Percentiles rank a stretch among this genome's conserved stretches.
These are phyloP conservation scores for Bruchidius siliquastri DNA, from an alignment of 2,888 invertebrate species.

Conservation along the genomic window DNA sequence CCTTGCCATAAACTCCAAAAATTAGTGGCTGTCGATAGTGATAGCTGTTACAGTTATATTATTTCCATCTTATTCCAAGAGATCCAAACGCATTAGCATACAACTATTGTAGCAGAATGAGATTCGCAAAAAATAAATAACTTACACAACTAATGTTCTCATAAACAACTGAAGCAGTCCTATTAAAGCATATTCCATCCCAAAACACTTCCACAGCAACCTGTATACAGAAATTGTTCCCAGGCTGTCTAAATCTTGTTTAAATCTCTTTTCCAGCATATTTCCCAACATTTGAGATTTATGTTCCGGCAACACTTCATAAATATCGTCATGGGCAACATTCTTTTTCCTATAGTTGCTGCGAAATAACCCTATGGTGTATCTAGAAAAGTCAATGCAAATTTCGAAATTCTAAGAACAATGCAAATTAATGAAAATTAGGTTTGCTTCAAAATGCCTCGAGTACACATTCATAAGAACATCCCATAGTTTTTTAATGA, in stretches of 20 bases:
- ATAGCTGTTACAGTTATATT: no score
- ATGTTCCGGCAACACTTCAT: conserved; percentile 49
- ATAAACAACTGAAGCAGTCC: conserved; percentile 25
- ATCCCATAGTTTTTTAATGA: no score
- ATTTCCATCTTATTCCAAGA: no score
- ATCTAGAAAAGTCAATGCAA: conserved; percentile 47
- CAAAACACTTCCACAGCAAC: conserved; percentile 29
- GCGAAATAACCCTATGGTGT: conserved; percentile 59
- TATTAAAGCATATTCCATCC: conserved; percentile 24
- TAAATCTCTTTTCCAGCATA: conserved; percentile 34
- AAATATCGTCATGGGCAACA: conserved; percentile 58
- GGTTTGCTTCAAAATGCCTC: no score
- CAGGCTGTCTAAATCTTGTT: conserved; percentile 19
- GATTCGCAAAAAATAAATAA: conserved; percentile 6
- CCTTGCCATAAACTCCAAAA: no score
- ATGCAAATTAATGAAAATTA: no score
- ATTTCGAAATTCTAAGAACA: neutral
- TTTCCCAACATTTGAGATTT: conserved; percentile 25
- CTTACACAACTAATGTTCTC: conserved; percentile 26
- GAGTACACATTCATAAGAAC: no score
- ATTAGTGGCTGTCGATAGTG: no score
- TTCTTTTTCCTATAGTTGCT: conserved; percentile 58
- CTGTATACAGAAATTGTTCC: conserved; percentile 21
- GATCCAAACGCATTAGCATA: no score
- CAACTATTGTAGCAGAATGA: no score